A percentile compares a stretch with the other conserved stretches of the same genome.
Evolutionary conservation across 2,113 vertebrate species (phyloP).

Genomic region (Nesogale talazaci): DNA sequence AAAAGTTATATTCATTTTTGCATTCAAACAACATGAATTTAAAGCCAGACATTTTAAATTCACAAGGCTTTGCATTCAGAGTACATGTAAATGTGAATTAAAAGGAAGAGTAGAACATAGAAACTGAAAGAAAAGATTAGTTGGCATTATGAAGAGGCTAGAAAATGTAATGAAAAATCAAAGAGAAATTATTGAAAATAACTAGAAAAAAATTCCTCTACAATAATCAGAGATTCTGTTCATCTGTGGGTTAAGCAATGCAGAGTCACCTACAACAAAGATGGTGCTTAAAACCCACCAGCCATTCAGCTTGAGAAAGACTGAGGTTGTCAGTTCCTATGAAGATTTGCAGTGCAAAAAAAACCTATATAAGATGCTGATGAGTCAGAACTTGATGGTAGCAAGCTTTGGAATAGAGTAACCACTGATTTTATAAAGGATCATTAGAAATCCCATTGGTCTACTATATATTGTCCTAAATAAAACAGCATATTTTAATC

Average conservation of each 20-base stretch:
- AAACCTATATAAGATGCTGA: too few species aligned
- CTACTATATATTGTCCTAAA: not conserved
- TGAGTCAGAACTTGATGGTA: too few species aligned
- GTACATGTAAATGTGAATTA: not conserved
- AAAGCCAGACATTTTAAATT: constrained; percentile 20
- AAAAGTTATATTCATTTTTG: not conserved
- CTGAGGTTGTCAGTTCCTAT: too few species aligned
- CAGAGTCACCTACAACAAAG: too few species aligned
- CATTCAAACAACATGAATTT: not conserved
- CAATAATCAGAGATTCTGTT: too few species aligned
- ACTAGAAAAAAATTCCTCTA: not conserved
- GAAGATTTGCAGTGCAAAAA: too few species aligned
- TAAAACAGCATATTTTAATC: constrained; percentile 26
- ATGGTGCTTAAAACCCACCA: too few species aligned
- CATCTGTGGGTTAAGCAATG: too few species aligned
- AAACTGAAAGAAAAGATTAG: not conserved
- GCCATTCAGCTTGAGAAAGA: too few species aligned
- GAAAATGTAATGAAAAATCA: not conserved
- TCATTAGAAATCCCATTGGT: not conserved
- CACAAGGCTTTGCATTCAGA: not conserved
- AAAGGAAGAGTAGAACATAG: not conserved
- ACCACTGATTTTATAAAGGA: not conserved
- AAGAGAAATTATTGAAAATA: not conserved
- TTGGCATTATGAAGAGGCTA: not conserved
- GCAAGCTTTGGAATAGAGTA: not conserved